A percentile compares a stretch with the other conserved stretches of the same genome.
phyloP scores from a whole-genome alignment of 2,113 vertebrate genomes.

The Hemichromis elongatus region DNA sequence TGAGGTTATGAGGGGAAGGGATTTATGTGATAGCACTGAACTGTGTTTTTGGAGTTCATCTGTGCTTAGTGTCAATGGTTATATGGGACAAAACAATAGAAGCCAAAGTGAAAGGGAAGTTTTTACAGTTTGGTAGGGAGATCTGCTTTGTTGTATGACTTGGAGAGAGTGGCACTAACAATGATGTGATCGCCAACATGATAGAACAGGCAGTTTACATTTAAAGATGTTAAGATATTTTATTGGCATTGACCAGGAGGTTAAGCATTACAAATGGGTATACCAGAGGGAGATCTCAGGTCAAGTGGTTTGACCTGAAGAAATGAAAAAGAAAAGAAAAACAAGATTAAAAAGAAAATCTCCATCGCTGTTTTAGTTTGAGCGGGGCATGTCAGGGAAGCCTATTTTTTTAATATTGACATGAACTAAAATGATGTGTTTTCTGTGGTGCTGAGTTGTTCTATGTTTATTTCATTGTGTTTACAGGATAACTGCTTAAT shows the following conservation, averaged over 20 bases:
- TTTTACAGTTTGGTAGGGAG: neutral
- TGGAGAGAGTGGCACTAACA: neutral
- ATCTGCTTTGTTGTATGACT: neutral
- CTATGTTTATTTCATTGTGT: neutral
- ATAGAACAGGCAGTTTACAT: neutral
- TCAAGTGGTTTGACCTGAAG: neutral
- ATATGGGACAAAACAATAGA: neutral
- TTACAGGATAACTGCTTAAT: neutral
- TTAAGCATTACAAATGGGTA: neutral
- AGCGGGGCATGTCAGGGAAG: neutral
- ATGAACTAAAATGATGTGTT: neutral
- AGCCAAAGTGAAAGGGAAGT: neutral
- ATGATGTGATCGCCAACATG: neutral
- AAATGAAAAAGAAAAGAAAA: neutral
- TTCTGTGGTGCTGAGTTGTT: neutral
- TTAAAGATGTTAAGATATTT: neutral
- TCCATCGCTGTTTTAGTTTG: fast-evolving
- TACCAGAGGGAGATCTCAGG: neutral
- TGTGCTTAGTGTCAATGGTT: fast-evolving
- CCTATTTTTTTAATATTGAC: neutral
- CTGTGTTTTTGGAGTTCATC: neutral
- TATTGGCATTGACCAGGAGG: neutral
- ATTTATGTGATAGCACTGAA: neutral
- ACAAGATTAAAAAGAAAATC: neutral
- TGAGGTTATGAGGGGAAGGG: neutral